Percentiles rank a stretch among this genome's conserved stretches.
Evolutionary conservation across 2,797 vertebrate genomes (phyloP).

Genomic region (Anguilla marmorata): DNA sequence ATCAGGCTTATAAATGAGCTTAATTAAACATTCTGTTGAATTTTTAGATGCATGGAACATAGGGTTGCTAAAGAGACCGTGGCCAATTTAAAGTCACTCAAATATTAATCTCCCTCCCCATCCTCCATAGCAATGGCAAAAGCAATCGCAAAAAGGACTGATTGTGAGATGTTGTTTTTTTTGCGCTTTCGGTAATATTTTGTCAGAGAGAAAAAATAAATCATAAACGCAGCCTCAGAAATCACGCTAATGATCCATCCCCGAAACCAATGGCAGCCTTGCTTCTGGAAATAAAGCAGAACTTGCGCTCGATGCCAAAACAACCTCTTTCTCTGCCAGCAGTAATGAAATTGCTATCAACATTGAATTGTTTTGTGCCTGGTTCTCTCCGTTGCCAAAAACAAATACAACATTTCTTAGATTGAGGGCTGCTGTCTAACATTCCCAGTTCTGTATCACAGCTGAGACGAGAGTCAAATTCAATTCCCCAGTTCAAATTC

Average conservation of each 20-base stretch:
- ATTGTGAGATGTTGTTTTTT: neutral
- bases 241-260: neutral
- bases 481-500: neutral
- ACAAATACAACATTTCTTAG: neutral
- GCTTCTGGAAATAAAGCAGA: neutral
- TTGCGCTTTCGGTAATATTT: neutral
- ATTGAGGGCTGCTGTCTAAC: neutral
- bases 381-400: neutral
- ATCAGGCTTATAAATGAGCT: neutral
- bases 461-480: neutral
- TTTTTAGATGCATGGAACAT: neutral
- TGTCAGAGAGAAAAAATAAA: neutral
- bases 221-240: neutral
- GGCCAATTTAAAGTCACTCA: neutral
- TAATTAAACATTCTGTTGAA: neutral
- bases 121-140: neutral
- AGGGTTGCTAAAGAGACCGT: neutral
- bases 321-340: neutral
- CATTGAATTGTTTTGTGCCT: neutral
- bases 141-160: neutral
- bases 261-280: neutral
- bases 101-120: neutral
- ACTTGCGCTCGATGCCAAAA: neutral
- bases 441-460: neutral
- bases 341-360: conserved; percentile 2